Evolutionary conservation across 2,888 invertebrate species (phyloP), one percentile per base, ranked within the genome.

Genomic region (Cephus spinipes): DNA sequence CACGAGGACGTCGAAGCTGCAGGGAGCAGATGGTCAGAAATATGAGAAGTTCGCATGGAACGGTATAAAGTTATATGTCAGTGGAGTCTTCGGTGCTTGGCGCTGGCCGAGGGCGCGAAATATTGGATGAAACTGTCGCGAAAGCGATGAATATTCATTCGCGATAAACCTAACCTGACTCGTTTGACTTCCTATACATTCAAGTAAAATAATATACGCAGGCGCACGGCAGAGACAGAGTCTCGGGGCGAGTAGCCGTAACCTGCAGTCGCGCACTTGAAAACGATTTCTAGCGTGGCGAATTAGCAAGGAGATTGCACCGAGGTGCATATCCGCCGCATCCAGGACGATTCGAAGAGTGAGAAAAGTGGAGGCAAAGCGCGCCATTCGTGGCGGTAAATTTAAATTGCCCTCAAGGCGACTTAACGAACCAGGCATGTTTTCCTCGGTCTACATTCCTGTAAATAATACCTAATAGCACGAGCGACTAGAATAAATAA

Each of bases 11-110:
- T 82, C 80, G 79, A 76, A 80, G 78, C 76, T 77, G 78, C 33
- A 33, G 78, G 83, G 79, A 83, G 85, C 86, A 86, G 85, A 86
- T 86, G 85, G 86, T 83, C 83, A 83, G 84, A 86, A 85, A 86
- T 86, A 86, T 85, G 85, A 85, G 85, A 83, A 84, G 84, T 83
- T 84, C 83, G 81, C 83, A 83, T 82, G 80, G 82, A 35, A 77
- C 79, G 75, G 12, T 33, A 71, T 33, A 31, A 71, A 71, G 71
- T 71, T 71, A 71, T 55, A 23, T 23, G 23, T 23, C 55, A 55
- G 40, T 55, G 40, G 23, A 23, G 40, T 55, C 23, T 23, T 55
- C 40, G 40, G 40, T 55, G 40, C 23, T 55, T 23, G 40, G 40
- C 40, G 23, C 9, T 55, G 40, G 40, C 1, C 23, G 23, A 55